A percentile compares a stretch with the other conserved stretches of the same genome.
Evolutionary conservation across 2,113 vertebrate genomes (phyloP).

Genomic region (Cephalopterus ornatus): DNA sequence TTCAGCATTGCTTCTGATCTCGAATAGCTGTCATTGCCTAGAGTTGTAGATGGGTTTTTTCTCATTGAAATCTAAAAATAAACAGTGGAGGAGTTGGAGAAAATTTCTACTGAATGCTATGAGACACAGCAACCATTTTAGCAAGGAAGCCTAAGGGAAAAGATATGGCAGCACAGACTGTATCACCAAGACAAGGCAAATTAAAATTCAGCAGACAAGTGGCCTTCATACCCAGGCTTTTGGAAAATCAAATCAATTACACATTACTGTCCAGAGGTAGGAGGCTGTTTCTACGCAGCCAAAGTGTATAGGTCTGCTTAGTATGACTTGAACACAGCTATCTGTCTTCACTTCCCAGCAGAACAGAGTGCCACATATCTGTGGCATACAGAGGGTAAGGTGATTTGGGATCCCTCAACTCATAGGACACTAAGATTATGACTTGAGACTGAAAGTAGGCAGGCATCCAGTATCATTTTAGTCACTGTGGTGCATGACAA

Average conservation of each 20-base stretch:
- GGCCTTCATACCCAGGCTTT: neutral
- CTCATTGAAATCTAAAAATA: conserved; percentile 23
- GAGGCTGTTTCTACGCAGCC: neutral
- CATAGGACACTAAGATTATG: neutral
- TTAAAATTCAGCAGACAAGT: neutral
- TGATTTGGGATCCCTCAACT: neutral
- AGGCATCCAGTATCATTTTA: neutral
- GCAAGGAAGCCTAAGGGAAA: neutral
- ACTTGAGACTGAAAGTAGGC: neutral
- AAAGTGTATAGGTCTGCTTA: neutral
- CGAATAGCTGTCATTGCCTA: neutral
- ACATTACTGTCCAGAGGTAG: neutral
- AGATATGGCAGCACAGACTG: neutral
- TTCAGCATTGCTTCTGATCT: conserved; percentile 10
- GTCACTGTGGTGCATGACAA: neutral
- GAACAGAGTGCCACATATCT: neutral
- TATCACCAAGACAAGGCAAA: neutral
- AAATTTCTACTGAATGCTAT: neutral
- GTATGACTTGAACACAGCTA: neutral
- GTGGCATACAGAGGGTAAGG: neutral
- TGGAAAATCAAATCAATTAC: neutral
- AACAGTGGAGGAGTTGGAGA: neutral
- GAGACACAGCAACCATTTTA: neutral
- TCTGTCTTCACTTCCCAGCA: neutral
- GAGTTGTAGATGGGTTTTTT: neutral